Percentiles rank a stretch among this genome's conserved stretches.
Evolutionary conservation across 2,888 invertebrate species (phyloP).

Genomic region (Cistogaster globosa): DNA sequence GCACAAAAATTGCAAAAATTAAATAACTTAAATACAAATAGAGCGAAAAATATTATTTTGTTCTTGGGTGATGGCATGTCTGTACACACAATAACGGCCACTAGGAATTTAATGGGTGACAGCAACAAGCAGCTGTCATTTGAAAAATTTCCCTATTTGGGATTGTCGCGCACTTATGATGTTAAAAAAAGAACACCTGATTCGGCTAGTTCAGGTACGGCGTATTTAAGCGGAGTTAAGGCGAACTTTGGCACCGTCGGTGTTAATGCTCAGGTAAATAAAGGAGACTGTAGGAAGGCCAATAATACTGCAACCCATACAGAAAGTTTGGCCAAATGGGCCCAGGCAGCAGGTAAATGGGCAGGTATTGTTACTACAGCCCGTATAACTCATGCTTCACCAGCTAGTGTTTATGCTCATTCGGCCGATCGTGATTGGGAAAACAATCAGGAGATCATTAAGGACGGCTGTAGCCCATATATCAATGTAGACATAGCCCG

Average conservation of each 20-base stretch:
- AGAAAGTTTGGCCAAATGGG: conserved; percentile 88
- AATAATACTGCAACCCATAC: conserved; percentile 85
- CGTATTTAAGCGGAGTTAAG: conserved; percentile 91
- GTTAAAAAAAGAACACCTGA: conserved; percentile 91
- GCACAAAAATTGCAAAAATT: conserved; percentile 56
- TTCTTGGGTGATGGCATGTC: conserved; percentile 91
- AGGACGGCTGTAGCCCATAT: conserved; percentile 82
- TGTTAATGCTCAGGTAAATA: conserved; percentile 86
- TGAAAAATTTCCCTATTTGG: conserved; percentile 86
- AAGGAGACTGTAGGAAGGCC: conserved; percentile 87
- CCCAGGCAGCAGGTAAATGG: conserved; percentile 86
- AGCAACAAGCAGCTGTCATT: conserved; percentile 86
- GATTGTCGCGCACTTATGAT: conserved; percentile 87
- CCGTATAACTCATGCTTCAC: conserved; percentile 90
- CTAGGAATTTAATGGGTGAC: conserved; percentile 86
- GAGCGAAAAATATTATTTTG: conserved; percentile 86
- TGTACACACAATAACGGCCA: conserved; percentile 87
- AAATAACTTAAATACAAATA: conserved; percentile 57
- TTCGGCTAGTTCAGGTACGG: conserved; percentile 92
- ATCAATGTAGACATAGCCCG: conserved; percentile 88
- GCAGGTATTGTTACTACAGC: conserved; percentile 90
- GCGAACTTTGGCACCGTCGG: conserved; percentile 91
- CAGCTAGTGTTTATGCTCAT: conserved; percentile 89
- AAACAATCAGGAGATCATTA: conserved; percentile 84
- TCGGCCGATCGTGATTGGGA: conserved; percentile 89